These are phyloP conservation scores for Sphaerophoria taeniata DNA, from an alignment of 2,888 invertebrate species.

Conservation along the genomic window DNA sequence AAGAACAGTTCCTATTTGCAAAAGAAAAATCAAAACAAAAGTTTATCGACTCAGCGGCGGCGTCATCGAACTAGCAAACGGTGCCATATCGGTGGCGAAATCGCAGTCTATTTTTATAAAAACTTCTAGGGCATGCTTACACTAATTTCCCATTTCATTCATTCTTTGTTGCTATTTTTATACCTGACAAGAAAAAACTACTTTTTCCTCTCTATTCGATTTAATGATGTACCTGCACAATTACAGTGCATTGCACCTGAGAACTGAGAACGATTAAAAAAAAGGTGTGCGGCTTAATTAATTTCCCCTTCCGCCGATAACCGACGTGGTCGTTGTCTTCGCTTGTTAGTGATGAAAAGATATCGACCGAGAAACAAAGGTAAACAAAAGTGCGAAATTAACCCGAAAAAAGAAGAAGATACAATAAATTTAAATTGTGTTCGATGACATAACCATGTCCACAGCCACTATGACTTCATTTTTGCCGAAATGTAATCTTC, in stretches of 20 bases:
- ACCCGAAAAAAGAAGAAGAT: neutral
- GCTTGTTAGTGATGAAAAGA: constrained; percentile 26
- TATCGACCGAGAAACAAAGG: constrained; percentile 18
- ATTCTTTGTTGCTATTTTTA: constrained; percentile 59
- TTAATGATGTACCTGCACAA: constrained; percentile 41
- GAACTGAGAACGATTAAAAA: constrained; percentile 9
- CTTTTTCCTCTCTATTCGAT: constrained; percentile 10
- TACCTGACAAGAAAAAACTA: neutral
- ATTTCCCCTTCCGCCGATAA: constrained; percentile 28
- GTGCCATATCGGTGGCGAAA: neutral
- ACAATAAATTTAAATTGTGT: constrained; percentile 32
- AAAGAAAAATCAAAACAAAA: constrained; percentile 11
- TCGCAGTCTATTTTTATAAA: neutral
- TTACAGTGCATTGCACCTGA: constrained; percentile 67
- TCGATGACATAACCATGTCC: constrained; percentile 64
- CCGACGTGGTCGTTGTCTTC: no score
- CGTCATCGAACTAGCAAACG: neutral
- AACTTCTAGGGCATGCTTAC: constrained; percentile 64
- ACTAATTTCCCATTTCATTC: constrained; percentile 64
- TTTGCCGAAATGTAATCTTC: constrained; percentile 28
- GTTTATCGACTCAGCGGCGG: constrained; percentile 43
- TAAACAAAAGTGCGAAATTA: constrained; percentile 30
- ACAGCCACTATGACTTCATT: constrained; percentile 66
- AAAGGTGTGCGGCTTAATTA: constrained; percentile 58
- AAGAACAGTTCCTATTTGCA: constrained; percentile 16